These are phyloP conservation scores for Rhombomys opimus DNA, from an alignment of 2,113 vertebrate genomes.

Conservation along the genomic window DNA sequence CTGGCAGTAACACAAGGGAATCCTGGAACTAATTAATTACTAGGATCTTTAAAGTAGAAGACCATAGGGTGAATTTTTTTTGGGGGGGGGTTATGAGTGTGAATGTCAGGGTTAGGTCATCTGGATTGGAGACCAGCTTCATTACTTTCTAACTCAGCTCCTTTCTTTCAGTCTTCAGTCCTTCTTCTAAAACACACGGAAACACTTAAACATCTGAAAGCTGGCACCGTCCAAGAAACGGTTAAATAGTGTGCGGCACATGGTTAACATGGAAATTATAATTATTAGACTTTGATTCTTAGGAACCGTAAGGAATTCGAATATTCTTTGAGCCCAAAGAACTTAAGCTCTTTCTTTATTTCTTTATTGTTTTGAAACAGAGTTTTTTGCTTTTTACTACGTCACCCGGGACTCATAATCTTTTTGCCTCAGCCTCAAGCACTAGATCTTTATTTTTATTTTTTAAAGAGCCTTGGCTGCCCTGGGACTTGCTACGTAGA, in stretches of 20 bases:
- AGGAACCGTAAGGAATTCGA: slow-evolving; percentile 4
- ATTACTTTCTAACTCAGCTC: slow-evolving; percentile 3
- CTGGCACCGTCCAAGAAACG: slow-evolving; percentile 12
- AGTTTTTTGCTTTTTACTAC: not conserved
- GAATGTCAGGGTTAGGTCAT: not conserved
- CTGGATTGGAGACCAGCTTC: not conserved
- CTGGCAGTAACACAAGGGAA: not conserved
- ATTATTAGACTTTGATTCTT: slow-evolving; percentile 16
- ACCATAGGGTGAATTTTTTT: not conserved
- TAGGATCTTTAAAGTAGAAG: not conserved
- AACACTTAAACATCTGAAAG: not conserved
- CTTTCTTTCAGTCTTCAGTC: not conserved
- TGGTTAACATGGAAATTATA: not conserved
- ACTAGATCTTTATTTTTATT: not conserved
- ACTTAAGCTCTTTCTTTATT: not conserved
- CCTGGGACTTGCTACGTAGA: not conserved
- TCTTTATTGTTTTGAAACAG: not conserved
- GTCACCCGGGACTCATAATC: not conserved
- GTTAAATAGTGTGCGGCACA: not conserved
- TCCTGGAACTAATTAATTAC: not conserved
- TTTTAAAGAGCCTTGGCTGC: not conserved
- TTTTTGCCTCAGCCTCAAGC: not conserved
- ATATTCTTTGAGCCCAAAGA: slow-evolving; percentile 22
- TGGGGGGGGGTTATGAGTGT: not conserved
- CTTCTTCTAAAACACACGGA: slow-evolving; percentile 4